Base-by-base conservation (phyloP, 2,888 invertebrate genomes). In the Lepidocyrtoides sp. region DNA sequence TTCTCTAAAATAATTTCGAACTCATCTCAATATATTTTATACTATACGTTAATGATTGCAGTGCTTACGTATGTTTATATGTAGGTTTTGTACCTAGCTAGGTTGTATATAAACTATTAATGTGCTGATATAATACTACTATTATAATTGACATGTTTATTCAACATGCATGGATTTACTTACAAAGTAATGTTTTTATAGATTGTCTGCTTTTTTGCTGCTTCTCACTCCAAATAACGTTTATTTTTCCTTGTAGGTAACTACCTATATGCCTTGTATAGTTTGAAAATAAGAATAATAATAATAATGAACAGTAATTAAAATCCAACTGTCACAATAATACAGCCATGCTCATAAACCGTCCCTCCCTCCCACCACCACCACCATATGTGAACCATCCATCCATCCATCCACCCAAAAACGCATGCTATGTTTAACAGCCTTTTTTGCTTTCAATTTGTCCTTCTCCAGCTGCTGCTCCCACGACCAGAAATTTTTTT, bases 251-350 rank as follows among this genome's bases (percentile, higher is more conserved):
- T 29, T 57, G 48, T 1, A 8, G 10, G 8, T 2, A 48, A 1
- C 23, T 57, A 23, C 23, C 12, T 54, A 54, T 23, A 57, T 57
- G 44, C 44, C 44, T 12, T 48, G 44, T 48, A 1, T 48, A 2
- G n/a, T 20, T 66, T 66, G 32, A 32, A 66, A 29, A 66, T 2
- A 66, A 29, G 36, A 36, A 36, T 4, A 36, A 36, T 36, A 36
- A 7, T 36, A 36, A 7, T 60, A 60, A 66, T 26, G 12, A 72
- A 72, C 14, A n/a, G 44, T 20, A 72, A 44, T 44, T 72, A 72
- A 72, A 72, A 41, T 72, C 44, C 72, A 72, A 17, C 72, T 72
- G 72, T 72, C 72, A 44, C 44, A 54, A 20, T 54, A 20, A 8
- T 60, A 60, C 54, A 54, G n/a, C 5, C n/a, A n/a, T n/a, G n/a